Conservation (phyloP, 2,888 invertebrate species). For the Timandra comae region DNA sequence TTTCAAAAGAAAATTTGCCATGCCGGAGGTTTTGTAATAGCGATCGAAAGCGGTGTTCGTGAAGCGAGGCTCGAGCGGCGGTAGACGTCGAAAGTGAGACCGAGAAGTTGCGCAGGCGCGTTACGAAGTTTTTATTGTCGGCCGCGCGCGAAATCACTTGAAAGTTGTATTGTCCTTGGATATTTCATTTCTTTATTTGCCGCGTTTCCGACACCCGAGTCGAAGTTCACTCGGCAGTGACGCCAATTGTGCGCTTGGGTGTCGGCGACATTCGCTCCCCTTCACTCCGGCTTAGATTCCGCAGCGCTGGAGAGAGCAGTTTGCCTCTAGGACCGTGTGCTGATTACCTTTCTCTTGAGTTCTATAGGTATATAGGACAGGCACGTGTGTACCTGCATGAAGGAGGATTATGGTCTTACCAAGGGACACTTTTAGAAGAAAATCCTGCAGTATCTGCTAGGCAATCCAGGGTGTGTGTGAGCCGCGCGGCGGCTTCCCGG, state of each 20-base stretch:
- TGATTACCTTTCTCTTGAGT: slow-evolving; percentile 14
- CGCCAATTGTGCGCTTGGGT: slow-evolving; percentile 48
- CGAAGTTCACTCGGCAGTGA: slow-evolving; percentile 59
- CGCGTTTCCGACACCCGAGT: slow-evolving; percentile 67
- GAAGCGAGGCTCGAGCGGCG: slow-evolving; percentile 42
- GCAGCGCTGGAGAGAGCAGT: slow-evolving; percentile 3
- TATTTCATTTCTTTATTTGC: slow-evolving; percentile 74
- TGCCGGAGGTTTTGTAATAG: slow-evolving; percentile 65
- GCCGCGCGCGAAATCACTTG: slow-evolving; percentile 75
- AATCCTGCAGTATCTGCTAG: slow-evolving; percentile 42
- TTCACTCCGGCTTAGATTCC: slow-evolving; percentile 48
- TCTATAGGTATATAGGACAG: slow-evolving; percentile 14
- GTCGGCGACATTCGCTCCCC: slow-evolving; percentile 47
- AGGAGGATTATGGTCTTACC: slow-evolving; percentile 35
- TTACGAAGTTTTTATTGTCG: slow-evolving; percentile 75
- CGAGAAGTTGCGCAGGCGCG: slow-evolving; percentile 73
- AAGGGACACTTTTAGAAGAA: slow-evolving; percentile 37
- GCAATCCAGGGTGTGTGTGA: slow-evolving; percentile 56
- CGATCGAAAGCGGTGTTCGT: slow-evolving; percentile 63
- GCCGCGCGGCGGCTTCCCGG: slow-evolving; percentile 61
- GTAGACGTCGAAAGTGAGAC: slow-evolving; percentile 70
- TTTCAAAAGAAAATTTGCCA: slow-evolving; percentile 69
- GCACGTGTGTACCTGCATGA: neutral
- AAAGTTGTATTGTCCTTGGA: slow-evolving; percentile 76
- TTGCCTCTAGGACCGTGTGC: slow-evolving; percentile 2